phyloP scores from a whole-genome alignment of 2,113 vertebrate species.

The Hydrolagus affinis region DNA sequence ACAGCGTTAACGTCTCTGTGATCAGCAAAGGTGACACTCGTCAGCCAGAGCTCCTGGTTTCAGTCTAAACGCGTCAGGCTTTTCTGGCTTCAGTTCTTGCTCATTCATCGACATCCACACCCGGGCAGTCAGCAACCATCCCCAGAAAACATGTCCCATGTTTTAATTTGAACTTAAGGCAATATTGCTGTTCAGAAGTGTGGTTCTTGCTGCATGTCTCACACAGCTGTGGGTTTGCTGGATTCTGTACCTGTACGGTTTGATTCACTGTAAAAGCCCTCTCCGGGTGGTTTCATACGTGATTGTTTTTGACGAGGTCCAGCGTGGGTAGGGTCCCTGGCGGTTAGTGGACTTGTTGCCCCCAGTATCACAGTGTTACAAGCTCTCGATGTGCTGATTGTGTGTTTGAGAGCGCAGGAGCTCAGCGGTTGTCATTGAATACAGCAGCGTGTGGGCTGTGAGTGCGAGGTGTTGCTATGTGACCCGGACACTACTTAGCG shows the following conservation, averaged over 20 bases:
- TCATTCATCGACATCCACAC: constrained; percentile 40
- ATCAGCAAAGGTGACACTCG: too few relatives aligned
- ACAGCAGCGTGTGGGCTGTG: background rate
- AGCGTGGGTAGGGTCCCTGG: background rate
- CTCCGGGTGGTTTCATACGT: background rate
- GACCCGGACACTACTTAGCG: too few relatives aligned
- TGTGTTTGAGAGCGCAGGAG: background rate
- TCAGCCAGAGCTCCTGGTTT: too few relatives aligned
- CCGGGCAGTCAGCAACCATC: constrained; percentile 41
- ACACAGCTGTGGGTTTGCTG: background rate
- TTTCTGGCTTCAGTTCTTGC: constrained; percentile 40
- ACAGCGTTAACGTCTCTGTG: too few relatives aligned
- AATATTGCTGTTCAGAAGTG: background rate
- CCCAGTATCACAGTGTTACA: background rate
- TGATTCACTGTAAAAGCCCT: background rate
- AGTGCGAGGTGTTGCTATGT: too few relatives aligned
- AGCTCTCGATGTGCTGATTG: background rate
- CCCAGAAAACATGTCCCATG: constrained; percentile 54
- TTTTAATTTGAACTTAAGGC: background rate
- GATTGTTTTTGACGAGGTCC: background rate
- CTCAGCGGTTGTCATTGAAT: background rate
- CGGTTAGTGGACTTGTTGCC: background rate
- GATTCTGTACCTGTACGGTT: background rate
- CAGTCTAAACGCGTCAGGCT: background rate
- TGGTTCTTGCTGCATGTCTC: background rate